Evolutionary conservation across 2,113 vertebrate species (phyloP).

Genomic region (Pontoporia blainvillei): DNA sequence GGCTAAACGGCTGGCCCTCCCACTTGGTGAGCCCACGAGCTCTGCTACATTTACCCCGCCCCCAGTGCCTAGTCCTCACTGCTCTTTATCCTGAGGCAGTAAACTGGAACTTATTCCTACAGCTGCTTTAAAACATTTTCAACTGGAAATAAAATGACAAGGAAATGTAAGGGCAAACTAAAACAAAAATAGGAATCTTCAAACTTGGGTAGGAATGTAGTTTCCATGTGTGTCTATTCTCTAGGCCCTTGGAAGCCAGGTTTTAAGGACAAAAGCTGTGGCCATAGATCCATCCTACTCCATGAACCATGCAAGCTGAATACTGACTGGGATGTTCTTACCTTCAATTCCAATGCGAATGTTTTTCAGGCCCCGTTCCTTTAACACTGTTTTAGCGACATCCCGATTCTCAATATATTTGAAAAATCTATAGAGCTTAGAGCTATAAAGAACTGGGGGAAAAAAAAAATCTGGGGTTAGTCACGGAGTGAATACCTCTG

Average conservation of each 20-base stretch:
- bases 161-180: neutral
- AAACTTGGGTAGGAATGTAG: neutral
- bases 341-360: slow-evolving; percentile 90
- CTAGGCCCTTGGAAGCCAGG: neutral
- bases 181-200: neutral
- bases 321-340: neutral
- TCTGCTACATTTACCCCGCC: neutral
- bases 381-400: slow-evolving; percentile 86
- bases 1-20: neutral
- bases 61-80: neutral
- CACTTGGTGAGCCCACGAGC: fast-evolving
- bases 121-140: neutral
- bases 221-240: neutral
- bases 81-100: neutral
- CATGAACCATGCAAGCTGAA: neutral
- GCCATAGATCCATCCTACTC: neutral
- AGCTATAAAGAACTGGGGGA: slow-evolving; percentile 86
- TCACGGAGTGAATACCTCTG: neutral
- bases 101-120: neutral
- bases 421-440: slow-evolving; percentile 89
- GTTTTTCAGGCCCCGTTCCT: slow-evolving; percentile 87
- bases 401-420: slow-evolving; percentile 89
- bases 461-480: neutral
- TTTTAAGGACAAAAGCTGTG: neutral
- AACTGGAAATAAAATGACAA: neutral